Conservation (phyloP, 1,140 invertebrate genomes). For the Kradibia gibbosae region DNA sequence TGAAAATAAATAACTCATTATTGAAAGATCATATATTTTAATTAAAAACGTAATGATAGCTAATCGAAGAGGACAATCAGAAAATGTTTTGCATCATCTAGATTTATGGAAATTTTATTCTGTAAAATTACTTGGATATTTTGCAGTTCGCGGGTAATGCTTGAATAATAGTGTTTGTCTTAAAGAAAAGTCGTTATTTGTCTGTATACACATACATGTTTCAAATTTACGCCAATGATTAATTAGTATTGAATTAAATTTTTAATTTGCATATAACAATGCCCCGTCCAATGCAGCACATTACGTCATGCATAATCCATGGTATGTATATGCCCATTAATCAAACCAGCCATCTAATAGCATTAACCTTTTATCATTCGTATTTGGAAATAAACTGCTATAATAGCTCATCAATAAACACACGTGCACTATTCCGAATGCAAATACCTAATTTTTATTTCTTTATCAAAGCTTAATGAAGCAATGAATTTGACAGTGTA, state of each 20-base stretch:
- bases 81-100: background rate
- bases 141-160: background rate
- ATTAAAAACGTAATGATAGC: background rate
- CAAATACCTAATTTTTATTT: conserved; percentile 47
- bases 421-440: conserved; percentile 33
- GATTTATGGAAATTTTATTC: background rate
- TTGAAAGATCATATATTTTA: background rate
- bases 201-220: background rate
- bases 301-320: conserved; percentile 14
- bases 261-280: background rate
- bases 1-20: background rate
- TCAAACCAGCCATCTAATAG: conserved; percentile 36
- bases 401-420: conserved; percentile 43
- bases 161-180: background rate
- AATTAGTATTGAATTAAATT: conserved; percentile 3
- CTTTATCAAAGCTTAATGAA: conserved; percentile 43
- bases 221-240: background rate
- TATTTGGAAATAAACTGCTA: conserved; percentile 37
- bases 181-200: background rate
- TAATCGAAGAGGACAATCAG: background rate
- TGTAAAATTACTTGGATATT: background rate
- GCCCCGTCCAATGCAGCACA: too few relatives aligned
- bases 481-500: conserved; percentile 48
- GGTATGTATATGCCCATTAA: conserved; percentile 25
- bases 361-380: conserved; percentile 45